Evolutionary conservation across 64 coral and sea anemone species (phyloP).

Genomic region (Montipora sp.): DNA sequence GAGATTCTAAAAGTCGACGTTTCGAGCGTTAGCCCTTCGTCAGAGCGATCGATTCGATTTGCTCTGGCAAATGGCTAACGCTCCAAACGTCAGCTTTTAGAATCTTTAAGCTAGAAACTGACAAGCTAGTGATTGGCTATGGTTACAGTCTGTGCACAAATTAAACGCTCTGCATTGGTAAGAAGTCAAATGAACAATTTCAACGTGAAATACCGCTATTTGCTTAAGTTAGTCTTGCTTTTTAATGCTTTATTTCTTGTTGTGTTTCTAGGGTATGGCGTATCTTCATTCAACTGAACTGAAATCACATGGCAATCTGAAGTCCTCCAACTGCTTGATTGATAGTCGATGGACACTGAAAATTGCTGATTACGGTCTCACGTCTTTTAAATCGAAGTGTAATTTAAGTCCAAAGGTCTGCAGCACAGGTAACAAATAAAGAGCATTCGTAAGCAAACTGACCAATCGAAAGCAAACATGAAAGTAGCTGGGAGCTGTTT

Average conservation of each 20-base stretch:
- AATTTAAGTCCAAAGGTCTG: slow-evolving; percentile 9
- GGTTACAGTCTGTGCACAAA: too few species aligned
- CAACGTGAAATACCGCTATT: too few species aligned
- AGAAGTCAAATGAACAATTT: too few species aligned
- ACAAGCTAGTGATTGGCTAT: too few species aligned
- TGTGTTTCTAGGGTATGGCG: slow-evolving; percentile 70
- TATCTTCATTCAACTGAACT: slow-evolving; percentile 79
- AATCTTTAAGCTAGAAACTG: too few species aligned
- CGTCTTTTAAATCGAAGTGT: slow-evolving; percentile 62
- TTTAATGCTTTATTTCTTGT: background rate
- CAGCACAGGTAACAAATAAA: slow-evolving; percentile 24
- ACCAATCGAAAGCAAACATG: too few species aligned
- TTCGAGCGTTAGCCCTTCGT: too few species aligned
- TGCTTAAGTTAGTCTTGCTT: background rate
- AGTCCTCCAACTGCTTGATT: slow-evolving; percentile 84
- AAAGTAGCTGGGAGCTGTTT: background rate
- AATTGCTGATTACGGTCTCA: slow-evolving; percentile 79
- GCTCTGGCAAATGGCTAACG: too few species aligned
- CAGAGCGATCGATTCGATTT: too few species aligned
- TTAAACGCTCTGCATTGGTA: too few species aligned
- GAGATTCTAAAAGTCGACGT: too few species aligned
- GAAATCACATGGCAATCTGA: slow-evolving; percentile 76
- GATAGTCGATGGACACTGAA: slow-evolving; percentile 88
- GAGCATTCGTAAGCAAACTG: background rate
- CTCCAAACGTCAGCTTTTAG: too few species aligned